Evolutionary conservation across 1,140 invertebrate species (phyloP).

Genomic region (Sycophila sp.): DNA sequence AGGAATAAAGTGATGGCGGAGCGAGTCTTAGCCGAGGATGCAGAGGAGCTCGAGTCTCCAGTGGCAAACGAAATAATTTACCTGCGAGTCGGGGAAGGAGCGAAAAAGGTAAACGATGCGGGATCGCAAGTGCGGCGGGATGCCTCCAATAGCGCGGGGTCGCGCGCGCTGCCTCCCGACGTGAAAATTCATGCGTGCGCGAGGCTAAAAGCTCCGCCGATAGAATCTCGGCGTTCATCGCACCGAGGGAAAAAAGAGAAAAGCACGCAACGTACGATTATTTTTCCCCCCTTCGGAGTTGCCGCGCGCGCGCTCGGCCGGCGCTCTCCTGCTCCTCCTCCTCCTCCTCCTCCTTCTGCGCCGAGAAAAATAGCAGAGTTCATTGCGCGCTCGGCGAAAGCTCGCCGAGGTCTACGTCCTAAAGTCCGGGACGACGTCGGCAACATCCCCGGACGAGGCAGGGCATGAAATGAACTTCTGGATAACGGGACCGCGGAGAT

Average conservation of each 20-base stretch:
- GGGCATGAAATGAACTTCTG: slow-evolving; percentile 42
- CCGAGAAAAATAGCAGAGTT: neutral
- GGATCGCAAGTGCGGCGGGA: no score
- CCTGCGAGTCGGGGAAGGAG: no score
- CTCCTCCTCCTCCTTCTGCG: neutral
- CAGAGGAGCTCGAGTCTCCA: no score
- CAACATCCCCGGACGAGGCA: slow-evolving; percentile 13
- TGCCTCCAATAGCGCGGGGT: no score
- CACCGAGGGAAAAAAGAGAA: neutral
- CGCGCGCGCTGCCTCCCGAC: neutral
- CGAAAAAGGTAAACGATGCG: no score
- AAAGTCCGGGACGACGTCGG: slow-evolving; percentile 13
- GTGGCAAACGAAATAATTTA: no score
- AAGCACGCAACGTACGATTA: neutral
- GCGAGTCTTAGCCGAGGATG: no score
- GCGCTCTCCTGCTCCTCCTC: neutral
- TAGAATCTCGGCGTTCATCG: neutral
- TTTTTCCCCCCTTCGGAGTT: neutral
- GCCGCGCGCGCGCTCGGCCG: no score
- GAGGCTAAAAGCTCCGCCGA: neutral
- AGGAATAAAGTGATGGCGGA: no score
- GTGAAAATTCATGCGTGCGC: neutral
- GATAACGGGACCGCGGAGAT: slow-evolving; percentile 44
- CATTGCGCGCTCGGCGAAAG: neutral
- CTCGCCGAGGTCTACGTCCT: slow-evolving; percentile 21